These are phyloP conservation scores for Glaucopsyche alexis DNA, from an alignment of 2,888 invertebrate species.

Conservation along the genomic window DNA sequence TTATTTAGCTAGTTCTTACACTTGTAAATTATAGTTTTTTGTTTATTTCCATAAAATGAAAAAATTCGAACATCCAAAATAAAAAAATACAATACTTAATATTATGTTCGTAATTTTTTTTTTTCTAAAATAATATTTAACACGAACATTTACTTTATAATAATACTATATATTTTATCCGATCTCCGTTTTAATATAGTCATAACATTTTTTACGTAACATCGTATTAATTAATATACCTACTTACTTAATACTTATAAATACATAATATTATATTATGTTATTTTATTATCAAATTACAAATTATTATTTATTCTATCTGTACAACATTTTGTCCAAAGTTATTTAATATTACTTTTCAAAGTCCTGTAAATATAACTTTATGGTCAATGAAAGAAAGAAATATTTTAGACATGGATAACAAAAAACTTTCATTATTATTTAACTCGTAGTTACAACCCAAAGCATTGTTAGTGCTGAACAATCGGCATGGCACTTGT, in stretches of 20 bases:
- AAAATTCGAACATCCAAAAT: no score
- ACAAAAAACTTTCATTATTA: conserved; percentile 7
- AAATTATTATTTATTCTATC: not conserved
- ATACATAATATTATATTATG: no score
- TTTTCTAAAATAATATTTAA: no score
- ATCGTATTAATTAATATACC: no score
- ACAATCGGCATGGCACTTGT: conserved; percentile 18
- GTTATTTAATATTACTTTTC: not conserved
- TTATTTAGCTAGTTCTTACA: not conserved
- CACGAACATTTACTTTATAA: no score
- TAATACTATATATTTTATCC: no score
- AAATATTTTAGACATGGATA: not conserved
- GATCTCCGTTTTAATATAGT: no score
- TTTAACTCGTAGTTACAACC: conserved; percentile 5
- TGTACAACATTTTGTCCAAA: not conserved
- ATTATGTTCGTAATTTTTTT: no score
- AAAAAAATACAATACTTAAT: no score
- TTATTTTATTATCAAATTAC: no score
- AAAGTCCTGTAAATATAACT: not conserved
- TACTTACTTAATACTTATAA: no score
- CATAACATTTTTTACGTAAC: no score
- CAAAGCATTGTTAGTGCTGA: conserved; percentile 1
- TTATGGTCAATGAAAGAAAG: not conserved
- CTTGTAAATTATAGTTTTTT: not conserved
- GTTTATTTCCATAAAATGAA: not conserved